Evolutionary conservation across 2,113 vertebrate genomes (phyloP), one percentile per base, ranked within the genome.

Genomic region (Callaeas wilsoni): DNA sequence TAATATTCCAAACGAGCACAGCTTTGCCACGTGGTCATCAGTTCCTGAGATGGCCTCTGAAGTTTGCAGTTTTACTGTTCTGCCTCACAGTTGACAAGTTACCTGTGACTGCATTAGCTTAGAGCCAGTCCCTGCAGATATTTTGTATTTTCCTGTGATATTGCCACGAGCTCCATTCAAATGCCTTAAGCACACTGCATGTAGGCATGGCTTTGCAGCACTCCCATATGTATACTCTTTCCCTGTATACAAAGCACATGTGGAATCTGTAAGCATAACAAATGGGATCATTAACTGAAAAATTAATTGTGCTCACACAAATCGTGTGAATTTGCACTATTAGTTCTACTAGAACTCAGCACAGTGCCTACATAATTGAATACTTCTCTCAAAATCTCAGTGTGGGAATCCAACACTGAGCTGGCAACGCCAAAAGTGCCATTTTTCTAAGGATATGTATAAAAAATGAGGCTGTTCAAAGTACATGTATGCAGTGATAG

Each of bases 301-400:
- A 90, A 93, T 94, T 94, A 96, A 95, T 93, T 84, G 80, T 13
- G 14, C 63, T 97, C 87, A 80, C 56, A 12, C 49, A 87, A 94
- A 91, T 93, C 3, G 5, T 56, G 90, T 64, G 82, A 84, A 81
- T 88, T 94, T 89, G 65, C 92, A 92, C 81, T 83, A 37, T 77
- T 93, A 81, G 50, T 83, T 94, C 73, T 69, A 64, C 35, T 16
- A 89, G 79, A 74, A 69, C 27, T 87, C 80, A 90, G 73, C 60
- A 69, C 52, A 68, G 25, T 16, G 56, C 56, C 84, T 84, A 41
- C 33, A 67, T 69, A 82, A 92, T 79, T 79, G 79, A 95, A 64
- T 47, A 29, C 25, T 70, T 87, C 53, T 82, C 71, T 76, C 80
- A 67, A 82, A 69, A 52, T 70, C 52, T 87, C 84, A 26, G 53